Base-by-base conservation (phyloP, 2,888 invertebrate species). In the Dryobotodes eremita region DNA sequence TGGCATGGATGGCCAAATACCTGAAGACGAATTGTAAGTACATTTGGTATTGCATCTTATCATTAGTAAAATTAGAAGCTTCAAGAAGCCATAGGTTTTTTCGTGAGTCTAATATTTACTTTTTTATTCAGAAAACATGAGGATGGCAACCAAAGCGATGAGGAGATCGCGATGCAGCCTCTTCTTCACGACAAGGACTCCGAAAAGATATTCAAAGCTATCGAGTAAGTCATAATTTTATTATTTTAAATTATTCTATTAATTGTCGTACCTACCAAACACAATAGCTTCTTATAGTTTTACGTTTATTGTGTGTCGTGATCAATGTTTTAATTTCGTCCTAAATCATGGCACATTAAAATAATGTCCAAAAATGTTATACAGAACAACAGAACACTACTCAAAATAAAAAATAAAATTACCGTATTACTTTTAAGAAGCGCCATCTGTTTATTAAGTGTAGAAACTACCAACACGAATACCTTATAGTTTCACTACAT, bases 121-220 rank as follows among this genome's bases (percentile, higher is more conserved):
- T 46, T 75, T 65, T 68, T 62, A 50, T 86, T 26, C 71, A 96
- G 96, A 42, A 96, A 95, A 94, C 92, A 91, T 62, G 95, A 96
- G 0, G 96, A 96, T 17, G 93, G 89, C 0, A 93, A 94, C 89
- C 97, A 96, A 68, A 97, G 97, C 87, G 98, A 98, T 1, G 98
- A 97, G 84, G 98, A 97, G 87, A 98, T 99, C 86, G 98, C 98
- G 69, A 97, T 99, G 95, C 97, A 98, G 90, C 98, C 98, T 42
- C 96, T 98, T 55, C 97, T 98, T 42, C 98, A 98, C 86, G 95
- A 95, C 64, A 97, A 97, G 84, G 97, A 97, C 90, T 95, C 97
- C 1, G 97, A 98, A 85, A 97, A 96, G 92, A 97, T 97, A 89
- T 98, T 98, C 92, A 97, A 97, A 95, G 97, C 97, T 84, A 97